Evolutionary conservation across 2,797 vertebrate species (phyloP).

Genomic region (Heteromormyrus szaboi): DNA sequence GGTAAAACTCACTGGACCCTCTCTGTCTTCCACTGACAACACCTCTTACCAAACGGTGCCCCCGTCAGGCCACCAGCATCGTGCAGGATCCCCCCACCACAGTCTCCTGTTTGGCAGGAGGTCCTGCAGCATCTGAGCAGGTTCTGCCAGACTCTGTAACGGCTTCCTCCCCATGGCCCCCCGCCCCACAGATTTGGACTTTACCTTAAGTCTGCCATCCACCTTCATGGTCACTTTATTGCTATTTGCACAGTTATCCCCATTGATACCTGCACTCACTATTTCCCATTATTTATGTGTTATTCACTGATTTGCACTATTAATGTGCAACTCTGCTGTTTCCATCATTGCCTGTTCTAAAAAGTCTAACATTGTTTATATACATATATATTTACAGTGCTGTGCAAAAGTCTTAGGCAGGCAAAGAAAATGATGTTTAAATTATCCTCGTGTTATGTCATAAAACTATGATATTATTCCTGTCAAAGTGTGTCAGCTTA

Average conservation of each 20-base stretch:
- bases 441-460: no score
- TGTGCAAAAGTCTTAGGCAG: no score
- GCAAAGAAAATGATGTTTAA: no score
- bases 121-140: not conserved
- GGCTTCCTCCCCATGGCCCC: not conserved
- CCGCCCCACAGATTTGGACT: not conserved
- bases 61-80: not conserved
- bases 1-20: not conserved
- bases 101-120: not conserved
- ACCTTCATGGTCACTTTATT: not conserved
- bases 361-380: not conserved
- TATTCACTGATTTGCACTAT: not conserved
- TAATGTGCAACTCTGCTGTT: not conserved
- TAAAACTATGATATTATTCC: no score
- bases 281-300: not conserved
- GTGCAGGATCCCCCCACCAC: not conserved
- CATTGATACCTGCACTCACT: not conserved
- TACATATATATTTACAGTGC: not conserved
- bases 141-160: not conserved
- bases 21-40: not conserved
- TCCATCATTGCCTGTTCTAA: not conserved
- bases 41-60: not conserved
- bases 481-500: no score
- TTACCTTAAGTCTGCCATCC: not conserved
- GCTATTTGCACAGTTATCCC: not conserved